These are phyloP conservation scores for Tetanocera ferruginea DNA, from an alignment of 2,888 invertebrate species.

Conservation along the genomic window DNA sequence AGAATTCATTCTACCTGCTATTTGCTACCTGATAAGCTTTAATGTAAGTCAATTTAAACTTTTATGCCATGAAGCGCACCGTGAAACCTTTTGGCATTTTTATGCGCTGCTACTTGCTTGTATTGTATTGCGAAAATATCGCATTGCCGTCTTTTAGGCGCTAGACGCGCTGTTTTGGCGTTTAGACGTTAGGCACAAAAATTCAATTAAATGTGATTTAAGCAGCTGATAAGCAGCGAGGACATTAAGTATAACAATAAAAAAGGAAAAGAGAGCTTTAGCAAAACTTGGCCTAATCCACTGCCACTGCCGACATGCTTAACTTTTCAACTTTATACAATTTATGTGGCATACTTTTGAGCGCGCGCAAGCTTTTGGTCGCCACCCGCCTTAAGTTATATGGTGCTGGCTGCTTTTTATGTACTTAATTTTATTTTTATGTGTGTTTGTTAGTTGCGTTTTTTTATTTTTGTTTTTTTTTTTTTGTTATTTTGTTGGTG, in stretches of 20 bases:
- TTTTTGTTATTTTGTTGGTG: background rate
- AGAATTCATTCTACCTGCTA: background rate
- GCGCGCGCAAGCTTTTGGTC: background rate
- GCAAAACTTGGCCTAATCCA: too few relatives aligned
- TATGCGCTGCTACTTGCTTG: background rate
- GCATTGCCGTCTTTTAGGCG: constrained; percentile 8
- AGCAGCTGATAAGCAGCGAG: constrained; percentile 9
- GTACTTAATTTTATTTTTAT: background rate
- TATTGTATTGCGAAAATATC: background rate
- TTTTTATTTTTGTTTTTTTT: background rate
- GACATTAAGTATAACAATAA: background rate
- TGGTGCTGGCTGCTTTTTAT: background rate
- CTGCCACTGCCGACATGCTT: background rate
- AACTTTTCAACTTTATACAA: constrained; percentile 31
- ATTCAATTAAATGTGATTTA: constrained; percentile 12
- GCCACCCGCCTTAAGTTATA: background rate
- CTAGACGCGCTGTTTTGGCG: background rate
- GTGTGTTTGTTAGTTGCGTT: background rate
- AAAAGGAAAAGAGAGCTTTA: background rate
- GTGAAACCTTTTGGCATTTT: background rate
- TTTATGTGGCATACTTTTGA: constrained; percentile 31
- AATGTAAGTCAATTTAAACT: too few relatives aligned
- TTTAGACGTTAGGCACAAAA: background rate
- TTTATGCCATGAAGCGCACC: background rate
- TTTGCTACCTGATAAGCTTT: background rate